Percentiles rank a stretch among this genome's conserved stretches.
Conservation (phyloP, 2,797 vertebrate species). For the Sebastes dallii region DNA sequence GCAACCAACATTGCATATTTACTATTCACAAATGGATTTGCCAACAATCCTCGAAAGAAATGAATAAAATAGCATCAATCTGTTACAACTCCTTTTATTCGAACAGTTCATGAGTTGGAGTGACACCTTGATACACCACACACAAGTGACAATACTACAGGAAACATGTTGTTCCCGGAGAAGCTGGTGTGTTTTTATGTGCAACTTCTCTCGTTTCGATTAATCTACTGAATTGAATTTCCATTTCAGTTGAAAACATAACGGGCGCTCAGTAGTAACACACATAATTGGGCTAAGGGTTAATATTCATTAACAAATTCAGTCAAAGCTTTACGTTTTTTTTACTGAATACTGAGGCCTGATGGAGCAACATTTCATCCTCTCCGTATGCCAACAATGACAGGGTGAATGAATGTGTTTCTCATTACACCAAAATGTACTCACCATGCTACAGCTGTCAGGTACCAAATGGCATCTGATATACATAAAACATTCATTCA, state of each 20-base stretch:
- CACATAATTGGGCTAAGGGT: background rate
- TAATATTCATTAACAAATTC: background rate
- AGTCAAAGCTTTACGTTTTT: background rate
- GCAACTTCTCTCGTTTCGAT: background rate
- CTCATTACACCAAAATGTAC: background rate
- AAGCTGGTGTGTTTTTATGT: background rate
- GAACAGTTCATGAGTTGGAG: conserved; percentile 17
- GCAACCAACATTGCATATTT: background rate
- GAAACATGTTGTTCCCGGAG: background rate
- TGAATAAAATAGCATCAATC: background rate
- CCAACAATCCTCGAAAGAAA: background rate
- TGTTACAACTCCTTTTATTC: conserved; percentile 41
- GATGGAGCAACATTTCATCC: background rate
- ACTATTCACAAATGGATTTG: background rate
- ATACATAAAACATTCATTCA: conserved; percentile 29
- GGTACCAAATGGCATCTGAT: background rate
- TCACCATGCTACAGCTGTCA: background rate
- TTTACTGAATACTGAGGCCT: background rate
- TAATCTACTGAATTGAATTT: background rate
- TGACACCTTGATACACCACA: conserved; percentile 17
- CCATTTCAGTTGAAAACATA: background rate
- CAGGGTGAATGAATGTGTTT: background rate
- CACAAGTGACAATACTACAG: conserved; percentile 28
- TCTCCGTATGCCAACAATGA: background rate
- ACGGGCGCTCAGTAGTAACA: conserved; percentile 12